Percentiles rank a stretch among this genome's conserved stretches.
Conservation (phyloP, 2,113 vertebrate species). For the Meriones unguiculatus region DNA sequence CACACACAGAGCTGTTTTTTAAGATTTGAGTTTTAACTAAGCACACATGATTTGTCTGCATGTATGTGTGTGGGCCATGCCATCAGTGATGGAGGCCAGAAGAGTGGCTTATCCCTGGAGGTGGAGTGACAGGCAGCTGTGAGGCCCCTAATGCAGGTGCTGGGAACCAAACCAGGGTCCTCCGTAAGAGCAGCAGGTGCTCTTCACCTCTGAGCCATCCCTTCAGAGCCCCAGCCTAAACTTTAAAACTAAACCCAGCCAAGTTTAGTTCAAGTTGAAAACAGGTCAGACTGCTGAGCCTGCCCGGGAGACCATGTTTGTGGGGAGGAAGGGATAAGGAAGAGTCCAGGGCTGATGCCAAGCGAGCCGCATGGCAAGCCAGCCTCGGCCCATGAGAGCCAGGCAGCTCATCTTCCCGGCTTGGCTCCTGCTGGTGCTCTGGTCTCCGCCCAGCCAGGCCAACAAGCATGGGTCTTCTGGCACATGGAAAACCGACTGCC, state of each 20-base stretch:
- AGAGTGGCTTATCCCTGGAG: no score
- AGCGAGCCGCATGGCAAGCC: not conserved
- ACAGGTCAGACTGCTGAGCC: not conserved
- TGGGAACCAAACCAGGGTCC: not conserved
- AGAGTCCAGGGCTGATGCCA: not conserved
- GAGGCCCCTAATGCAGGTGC: not conserved
- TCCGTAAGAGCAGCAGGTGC: not conserved
- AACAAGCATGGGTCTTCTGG: not conserved
- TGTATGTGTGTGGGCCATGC: not conserved
- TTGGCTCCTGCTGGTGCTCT: not conserved
- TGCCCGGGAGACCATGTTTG: not conserved
- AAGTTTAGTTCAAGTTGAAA: not conserved
- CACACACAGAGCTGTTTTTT: not conserved
- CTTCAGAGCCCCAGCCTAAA: not conserved
- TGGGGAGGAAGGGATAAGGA: not conserved
- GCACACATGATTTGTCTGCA: not conserved
- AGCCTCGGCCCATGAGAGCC: not conserved
- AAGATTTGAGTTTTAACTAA: not conserved
- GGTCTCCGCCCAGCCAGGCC: not conserved
- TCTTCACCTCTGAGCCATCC: not conserved
- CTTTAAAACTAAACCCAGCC: no score
- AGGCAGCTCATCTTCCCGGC: not conserved
- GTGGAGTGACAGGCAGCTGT: no score
- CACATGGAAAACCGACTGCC: not conserved
- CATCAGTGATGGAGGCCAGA: rapidly evolving